A percentile compares a stretch with the other conserved stretches of the same genome.
These are phyloP conservation scores for Argyresthia goedartella DNA, from an alignment of 2,888 invertebrate species.

Conservation along the genomic window DNA sequence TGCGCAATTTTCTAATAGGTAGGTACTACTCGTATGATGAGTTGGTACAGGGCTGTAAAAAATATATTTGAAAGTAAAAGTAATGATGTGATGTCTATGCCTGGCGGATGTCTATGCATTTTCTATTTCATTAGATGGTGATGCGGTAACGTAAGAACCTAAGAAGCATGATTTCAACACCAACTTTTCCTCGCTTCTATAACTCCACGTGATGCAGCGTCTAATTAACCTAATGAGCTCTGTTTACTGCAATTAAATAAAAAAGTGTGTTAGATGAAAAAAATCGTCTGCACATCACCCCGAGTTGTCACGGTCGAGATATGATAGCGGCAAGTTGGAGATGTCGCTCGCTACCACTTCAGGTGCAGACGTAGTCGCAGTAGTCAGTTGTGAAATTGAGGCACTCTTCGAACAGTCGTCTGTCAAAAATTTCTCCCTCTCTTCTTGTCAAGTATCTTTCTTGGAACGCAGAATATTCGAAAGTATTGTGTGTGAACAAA, in stretches of 20 bases:
- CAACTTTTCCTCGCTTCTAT: neutral
- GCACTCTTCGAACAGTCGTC: constrained; percentile 10
- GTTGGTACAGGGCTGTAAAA: neutral
- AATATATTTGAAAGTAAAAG: neutral
- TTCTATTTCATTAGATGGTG: no score
- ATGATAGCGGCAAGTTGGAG: constrained; percentile 11
- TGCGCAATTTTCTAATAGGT: constrained; percentile 27
- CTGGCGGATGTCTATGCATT: no score
- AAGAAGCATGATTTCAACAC: no score
- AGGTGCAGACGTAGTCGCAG: neutral
- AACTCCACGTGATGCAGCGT: no score
- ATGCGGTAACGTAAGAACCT: no score
- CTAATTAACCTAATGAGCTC: neutral
- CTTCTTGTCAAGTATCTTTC: neutral
- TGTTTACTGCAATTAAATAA: neutral
- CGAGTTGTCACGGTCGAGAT: constrained; percentile 58
- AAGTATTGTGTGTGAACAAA: neutral
- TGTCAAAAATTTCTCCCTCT: constrained; percentile 5
- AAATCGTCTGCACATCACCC: constrained; percentile 40
- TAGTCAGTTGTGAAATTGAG: constrained; percentile 2
- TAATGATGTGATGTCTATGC: no score
- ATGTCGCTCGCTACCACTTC: constrained; percentile 1
- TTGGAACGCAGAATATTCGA: neutral
- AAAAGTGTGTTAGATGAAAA: constrained; percentile 39
- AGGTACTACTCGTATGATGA: neutral